Evolutionary conservation across 2,797 vertebrate species (phyloP).

Genomic region (Phylloscopus collybita): DNA sequence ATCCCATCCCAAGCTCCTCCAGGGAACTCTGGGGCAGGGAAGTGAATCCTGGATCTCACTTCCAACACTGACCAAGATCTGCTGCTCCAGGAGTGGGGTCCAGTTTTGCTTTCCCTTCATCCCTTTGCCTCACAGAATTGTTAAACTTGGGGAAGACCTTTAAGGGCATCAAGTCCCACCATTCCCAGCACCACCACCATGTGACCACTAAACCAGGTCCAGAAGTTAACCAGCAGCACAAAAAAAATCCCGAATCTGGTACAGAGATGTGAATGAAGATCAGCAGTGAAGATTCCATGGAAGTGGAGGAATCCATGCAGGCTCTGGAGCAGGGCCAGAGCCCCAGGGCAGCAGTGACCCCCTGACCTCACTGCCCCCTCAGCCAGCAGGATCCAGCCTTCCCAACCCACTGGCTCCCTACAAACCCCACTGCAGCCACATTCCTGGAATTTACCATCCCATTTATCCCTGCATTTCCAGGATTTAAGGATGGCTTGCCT

Average conservation of each 20-base stretch:
- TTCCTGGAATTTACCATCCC: not conserved
- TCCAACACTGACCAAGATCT: too few species aligned
- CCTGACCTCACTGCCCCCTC: not conserved
- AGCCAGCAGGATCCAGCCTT: not conserved
- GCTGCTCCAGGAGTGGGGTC: too few species aligned
- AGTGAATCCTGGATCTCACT: too few species aligned
- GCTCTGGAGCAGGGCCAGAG: not conserved
- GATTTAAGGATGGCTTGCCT: not conserved
- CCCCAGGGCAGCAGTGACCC: not conserved
- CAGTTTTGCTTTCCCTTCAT: too few species aligned
- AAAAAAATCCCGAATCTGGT: not conserved
- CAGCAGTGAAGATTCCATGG: accelerated
- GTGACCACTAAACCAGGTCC: too few species aligned
- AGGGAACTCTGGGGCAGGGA: too few species aligned
- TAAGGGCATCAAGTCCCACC: too few species aligned
- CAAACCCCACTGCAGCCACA: not conserved
- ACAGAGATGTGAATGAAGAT: not conserved
- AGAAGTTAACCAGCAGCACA: not conserved
- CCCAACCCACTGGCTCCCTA: not conserved
- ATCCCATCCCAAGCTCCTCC: too few species aligned
- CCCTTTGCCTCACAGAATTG: too few species aligned
- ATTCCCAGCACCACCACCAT: too few species aligned
- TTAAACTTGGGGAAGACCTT: too few species aligned
- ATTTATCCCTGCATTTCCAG: not conserved
- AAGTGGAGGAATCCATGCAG: not conserved